These are phyloP conservation scores for Trachelus stipa DNA, from an alignment of 2,888 invertebrate species.

Conservation along the genomic window DNA sequence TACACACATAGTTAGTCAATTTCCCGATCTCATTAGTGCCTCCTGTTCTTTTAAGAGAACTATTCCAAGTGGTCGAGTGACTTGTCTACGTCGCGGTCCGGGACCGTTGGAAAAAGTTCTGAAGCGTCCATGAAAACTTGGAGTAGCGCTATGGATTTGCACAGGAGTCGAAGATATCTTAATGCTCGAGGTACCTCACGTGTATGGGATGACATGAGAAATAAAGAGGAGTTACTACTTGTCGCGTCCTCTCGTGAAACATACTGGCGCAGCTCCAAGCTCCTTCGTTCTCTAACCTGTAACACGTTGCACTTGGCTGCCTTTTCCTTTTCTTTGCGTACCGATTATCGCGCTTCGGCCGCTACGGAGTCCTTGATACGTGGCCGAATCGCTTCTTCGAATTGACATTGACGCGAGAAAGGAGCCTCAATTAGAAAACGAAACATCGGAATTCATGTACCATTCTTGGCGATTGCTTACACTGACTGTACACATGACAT, in stretches of 20 bases:
- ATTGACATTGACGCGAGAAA: background rate
- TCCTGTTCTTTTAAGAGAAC: background rate
- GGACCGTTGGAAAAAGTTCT: background rate
- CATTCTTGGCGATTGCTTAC: background rate
- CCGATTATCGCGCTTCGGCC: background rate
- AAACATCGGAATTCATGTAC: background rate
- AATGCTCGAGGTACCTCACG: background rate
- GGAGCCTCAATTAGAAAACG: background rate
- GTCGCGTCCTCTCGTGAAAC: slow-evolving; percentile 23
- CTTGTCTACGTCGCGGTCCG: background rate
- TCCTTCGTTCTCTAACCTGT: slow-evolving; percentile 15
- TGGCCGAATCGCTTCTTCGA: background rate
- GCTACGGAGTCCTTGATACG: background rate
- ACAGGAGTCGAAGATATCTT: background rate
- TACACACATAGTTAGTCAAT: background rate
- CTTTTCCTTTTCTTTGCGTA: background rate
- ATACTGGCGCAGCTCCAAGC: slow-evolving; percentile 31
- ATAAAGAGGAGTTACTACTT: background rate
- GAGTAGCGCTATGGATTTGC: background rate
- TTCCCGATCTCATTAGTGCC: background rate
- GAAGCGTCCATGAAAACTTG: background rate
- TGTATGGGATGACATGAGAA: background rate
- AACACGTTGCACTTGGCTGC: background rate
- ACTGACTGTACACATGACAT: background rate
- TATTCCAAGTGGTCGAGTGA: background rate